These are phyloP conservation scores for Polypterus bichir DNA, from an alignment of 2,113 vertebrate genomes.

Conservation along the genomic window DNA sequence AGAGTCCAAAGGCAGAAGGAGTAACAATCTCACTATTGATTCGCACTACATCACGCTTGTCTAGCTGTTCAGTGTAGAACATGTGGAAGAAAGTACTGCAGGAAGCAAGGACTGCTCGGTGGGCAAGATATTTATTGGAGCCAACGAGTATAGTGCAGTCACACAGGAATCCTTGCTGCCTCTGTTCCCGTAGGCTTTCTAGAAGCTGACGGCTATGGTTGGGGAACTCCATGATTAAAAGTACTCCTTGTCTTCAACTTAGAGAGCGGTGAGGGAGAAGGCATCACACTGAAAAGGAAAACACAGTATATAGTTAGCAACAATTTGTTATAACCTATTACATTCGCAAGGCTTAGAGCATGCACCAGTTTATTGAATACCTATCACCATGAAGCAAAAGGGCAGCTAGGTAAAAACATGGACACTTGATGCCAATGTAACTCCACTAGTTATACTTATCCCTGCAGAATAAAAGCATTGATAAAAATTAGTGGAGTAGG, in stretches of 20 bases:
- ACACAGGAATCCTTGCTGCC: slow-evolving; percentile 80
- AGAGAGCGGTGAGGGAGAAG: background rate
- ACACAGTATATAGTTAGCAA: background rate
- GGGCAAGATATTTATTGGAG: slow-evolving; percentile 66
- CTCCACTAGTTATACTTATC: no score
- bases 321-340: no score
- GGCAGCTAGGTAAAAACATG: no score
- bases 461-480: no score
- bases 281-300: slow-evolving; percentile 1
- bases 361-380: no score
- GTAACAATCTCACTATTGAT: slow-evolving; percentile 86
- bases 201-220: slow-evolving; percentile 79
- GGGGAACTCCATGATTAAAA: slow-evolving; percentile 70
- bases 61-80: slow-evolving; percentile 73
- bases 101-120: slow-evolving; percentile 77
- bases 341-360: no score
- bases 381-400: no score
- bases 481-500: no score
- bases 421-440: no score
- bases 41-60: slow-evolving; percentile 48
- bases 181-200: slow-evolving; percentile 69
- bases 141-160: slow-evolving; percentile 83
- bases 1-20: slow-evolving; percentile 68
- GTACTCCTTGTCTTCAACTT: slow-evolving; percentile 5
- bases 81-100: slow-evolving; percentile 90